These are phyloP conservation scores for Sipha flava DNA, from an alignment of 1,140 invertebrate species.

Conservation along the genomic window DNA sequence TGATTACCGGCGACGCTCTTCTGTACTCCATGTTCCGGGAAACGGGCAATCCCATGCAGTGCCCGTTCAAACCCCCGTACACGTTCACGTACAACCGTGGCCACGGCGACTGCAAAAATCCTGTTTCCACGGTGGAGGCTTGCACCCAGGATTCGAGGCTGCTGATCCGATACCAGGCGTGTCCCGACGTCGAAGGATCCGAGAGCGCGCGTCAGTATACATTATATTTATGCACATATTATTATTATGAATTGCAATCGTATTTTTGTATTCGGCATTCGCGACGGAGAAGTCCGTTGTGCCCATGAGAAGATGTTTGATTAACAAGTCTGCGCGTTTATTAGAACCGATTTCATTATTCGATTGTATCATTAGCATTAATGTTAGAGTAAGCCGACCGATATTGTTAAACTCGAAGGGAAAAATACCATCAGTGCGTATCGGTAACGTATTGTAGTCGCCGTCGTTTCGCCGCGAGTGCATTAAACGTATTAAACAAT, in stretches of 20 bases:
- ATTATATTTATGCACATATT: not conserved
- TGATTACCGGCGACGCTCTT: constrained; percentile 60
- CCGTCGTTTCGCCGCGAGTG: not conserved
- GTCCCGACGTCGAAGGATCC: constrained; percentile 52
- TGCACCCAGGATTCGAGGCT: constrained; percentile 56
- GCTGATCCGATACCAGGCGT: constrained; percentile 57
- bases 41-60: constrained; percentile 55
- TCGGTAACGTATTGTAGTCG: not conserved
- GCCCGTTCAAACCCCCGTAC: constrained; percentile 66
- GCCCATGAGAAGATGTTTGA: too few relatives aligned
- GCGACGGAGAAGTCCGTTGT: too few relatives aligned
- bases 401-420: too few relatives aligned
- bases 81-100: constrained; percentile 71
- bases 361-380: too few relatives aligned
- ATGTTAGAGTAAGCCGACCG: too few relatives aligned
- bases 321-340: too few relatives aligned
- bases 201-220: constrained; percentile 62
- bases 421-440: not conserved
- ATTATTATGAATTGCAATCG: not conserved
- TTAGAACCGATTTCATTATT: too few relatives aligned
- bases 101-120: constrained; percentile 66
- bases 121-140: constrained; percentile 53
- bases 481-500: not conserved
- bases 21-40: constrained; percentile 66
- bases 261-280: not conserved